Evolutionary conservation across 2,888 invertebrate species (phyloP), one percentile per base, ranked within the genome.

Genomic region (Apotomis capreana): DNA sequence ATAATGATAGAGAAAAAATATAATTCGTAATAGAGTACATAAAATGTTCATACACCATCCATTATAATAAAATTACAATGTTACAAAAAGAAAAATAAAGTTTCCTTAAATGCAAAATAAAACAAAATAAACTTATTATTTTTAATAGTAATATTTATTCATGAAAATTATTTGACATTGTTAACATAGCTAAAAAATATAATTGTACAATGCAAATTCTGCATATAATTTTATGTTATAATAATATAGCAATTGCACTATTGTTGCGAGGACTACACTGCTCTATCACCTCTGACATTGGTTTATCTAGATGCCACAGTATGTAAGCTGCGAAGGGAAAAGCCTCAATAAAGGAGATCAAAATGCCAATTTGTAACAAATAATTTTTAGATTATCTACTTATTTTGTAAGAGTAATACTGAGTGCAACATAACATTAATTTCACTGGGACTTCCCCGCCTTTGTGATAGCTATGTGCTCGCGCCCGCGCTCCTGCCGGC

Each of bases 241-340:
- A 86, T 88, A 83, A 83, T 86, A 86, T 87, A 89, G 90, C 89
- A 88, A 92, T 93, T 93, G 92, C 92, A 92, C 92, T 92, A 91
- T 91, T 90, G 89, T 90, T 91, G 91, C 90, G 90, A 91, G 92
- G 92, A 90, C 90, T 92, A 92, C 88, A 89, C 89, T 89, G 90
- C 89, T 86, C 89, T 90, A 89, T 84, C 85, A 85, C 85, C 81
- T 86, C 82, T 84, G 81, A 86, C 81, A 85, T 85, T 82, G 87
- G 85, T 86, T 84, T 80, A 86, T 85, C 84, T 82, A 78, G 84
- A 87, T 84, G 87, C 51, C 88, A 85, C 85, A 85, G 78, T 80
- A 82, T 76, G 79, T 82, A 84, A 81, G 83, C 79, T 84, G 81
- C 81, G 80, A 84, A 84, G 79, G 79, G 79, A 82, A 68, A 86